phyloP scores from a whole-genome alignment of 2,888 invertebrate species.

The Archips crataeganus region DNA sequence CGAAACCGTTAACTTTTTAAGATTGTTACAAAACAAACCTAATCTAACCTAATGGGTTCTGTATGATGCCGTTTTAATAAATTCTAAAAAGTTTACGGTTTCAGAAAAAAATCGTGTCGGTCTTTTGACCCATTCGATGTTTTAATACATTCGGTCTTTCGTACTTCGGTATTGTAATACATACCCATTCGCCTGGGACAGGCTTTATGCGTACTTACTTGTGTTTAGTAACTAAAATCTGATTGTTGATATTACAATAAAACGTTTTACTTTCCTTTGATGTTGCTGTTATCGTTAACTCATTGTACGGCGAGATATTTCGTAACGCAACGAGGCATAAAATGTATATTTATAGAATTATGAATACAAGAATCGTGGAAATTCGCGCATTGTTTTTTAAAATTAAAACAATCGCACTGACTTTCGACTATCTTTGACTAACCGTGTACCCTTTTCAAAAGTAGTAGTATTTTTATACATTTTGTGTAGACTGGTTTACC shows the following conservation, averaged over 20 bases:
- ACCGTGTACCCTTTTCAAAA: background rate
- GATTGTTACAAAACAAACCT: too few relatives aligned
- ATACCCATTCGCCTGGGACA: background rate
- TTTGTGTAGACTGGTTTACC: too few relatives aligned
- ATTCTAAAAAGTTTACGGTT: too few relatives aligned
- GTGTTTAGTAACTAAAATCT: slow-evolving; percentile 15
- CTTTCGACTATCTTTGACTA: background rate
- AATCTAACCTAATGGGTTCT: too few relatives aligned
- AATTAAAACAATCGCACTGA: background rate
- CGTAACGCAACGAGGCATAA: slow-evolving; percentile 1
- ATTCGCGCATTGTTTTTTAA: background rate
- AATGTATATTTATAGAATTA: slow-evolving; percentile 3
- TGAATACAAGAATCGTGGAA: background rate
- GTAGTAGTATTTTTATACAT: too few relatives aligned
- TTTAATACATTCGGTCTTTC: too few relatives aligned
- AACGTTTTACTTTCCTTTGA: slow-evolving; percentile 25
- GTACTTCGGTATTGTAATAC: too few relatives aligned
- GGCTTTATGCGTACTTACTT: slow-evolving; percentile 3
- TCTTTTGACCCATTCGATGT: too few relatives aligned
- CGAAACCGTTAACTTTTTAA: too few relatives aligned
- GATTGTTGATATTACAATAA: slow-evolving; percentile 23
- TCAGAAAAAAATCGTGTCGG: too few relatives aligned
- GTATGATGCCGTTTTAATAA: too few relatives aligned
- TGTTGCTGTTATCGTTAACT: slow-evolving; percentile 24
- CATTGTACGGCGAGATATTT: slow-evolving; percentile 2